These are phyloP conservation scores for Leptopilina drosophilae DNA, from an alignment of 2,888 invertebrate species.

Conservation along the genomic window DNA sequence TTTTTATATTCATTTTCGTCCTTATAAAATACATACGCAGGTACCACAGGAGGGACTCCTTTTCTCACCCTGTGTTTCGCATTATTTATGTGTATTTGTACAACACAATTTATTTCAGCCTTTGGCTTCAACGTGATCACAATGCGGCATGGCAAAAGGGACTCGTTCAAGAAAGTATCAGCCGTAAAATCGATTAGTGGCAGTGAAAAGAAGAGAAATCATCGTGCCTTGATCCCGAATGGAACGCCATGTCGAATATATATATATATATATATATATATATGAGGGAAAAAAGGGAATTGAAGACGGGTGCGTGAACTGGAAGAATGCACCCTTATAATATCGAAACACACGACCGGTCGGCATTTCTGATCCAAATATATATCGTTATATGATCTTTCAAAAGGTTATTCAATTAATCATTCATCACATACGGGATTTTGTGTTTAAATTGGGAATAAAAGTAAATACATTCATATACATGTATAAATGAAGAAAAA, in stretches of 20 bases:
- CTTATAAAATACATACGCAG: not conserved
- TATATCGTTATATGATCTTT: conserved; percentile 5
- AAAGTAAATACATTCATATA: too few species aligned
- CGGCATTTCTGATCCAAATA: not conserved
- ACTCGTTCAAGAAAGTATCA: conserved; percentile 58
- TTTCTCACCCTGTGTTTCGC: conserved; percentile 31
- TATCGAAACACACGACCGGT: not conserved
- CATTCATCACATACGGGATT: conserved; percentile 7
- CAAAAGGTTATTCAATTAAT: not conserved
- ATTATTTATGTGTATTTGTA: conserved; percentile 57
- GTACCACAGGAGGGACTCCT: not conserved
- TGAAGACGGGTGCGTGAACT: conserved; percentile 24
- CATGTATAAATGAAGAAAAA: too few species aligned
- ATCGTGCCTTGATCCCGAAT: conserved; percentile 49
- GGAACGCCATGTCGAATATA: conserved; percentile 21
- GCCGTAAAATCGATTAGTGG: conserved; percentile 67
- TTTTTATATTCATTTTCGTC: not conserved
- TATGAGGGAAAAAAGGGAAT: conserved; percentile 19
- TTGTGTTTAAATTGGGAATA: not conserved
- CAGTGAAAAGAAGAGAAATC: conserved; percentile 65
- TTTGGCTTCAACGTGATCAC: conserved; percentile 41
- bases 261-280: not conserved
- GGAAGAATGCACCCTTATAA: conserved; percentile 37
- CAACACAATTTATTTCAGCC: conserved; percentile 65
- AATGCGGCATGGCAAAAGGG: conserved; percentile 50